These are phyloP conservation scores for Melanotaenia trifasciata DNA, from an alignment of 2,797 vertebrate species.

Conservation along the genomic window DNA sequence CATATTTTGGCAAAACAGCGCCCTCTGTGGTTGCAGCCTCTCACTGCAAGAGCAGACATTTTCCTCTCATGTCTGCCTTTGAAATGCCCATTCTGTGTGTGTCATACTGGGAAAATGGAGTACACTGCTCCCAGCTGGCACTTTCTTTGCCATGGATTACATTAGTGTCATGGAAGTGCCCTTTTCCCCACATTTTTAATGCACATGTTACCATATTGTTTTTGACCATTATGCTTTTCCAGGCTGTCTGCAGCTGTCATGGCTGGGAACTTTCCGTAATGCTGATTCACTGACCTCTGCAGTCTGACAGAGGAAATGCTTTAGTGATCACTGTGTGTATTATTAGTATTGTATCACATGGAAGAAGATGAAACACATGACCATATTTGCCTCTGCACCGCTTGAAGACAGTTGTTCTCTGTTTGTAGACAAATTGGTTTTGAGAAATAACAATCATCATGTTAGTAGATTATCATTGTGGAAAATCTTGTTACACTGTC, in stretches of 20 bases:
- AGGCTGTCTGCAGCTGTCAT: conserved; percentile 50
- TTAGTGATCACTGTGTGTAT: conserved; percentile 9
- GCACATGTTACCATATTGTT: background rate
- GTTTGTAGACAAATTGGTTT: too few relatives aligned
- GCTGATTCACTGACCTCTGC: conserved; percentile 78
- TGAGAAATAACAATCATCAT: too few relatives aligned
- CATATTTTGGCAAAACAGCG: conserved; percentile 54
- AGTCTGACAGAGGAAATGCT: conserved; percentile 66
- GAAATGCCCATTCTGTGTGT: conserved; percentile 80
- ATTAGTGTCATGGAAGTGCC: conserved; percentile 2
- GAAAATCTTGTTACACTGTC: background rate
- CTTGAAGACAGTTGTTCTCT: too few relatives aligned
- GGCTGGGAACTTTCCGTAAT: conserved; percentile 41
- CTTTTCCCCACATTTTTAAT: background rate
- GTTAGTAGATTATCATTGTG: too few relatives aligned
- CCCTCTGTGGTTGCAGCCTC: conserved; percentile 60
- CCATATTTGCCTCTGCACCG: too few relatives aligned
- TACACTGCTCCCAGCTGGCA: conserved; percentile 53
- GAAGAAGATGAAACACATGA: background rate
- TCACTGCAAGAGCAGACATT: conserved; percentile 75
- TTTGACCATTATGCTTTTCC: conserved; percentile 31
- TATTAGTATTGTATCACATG: background rate
- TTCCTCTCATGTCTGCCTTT: conserved; percentile 79
- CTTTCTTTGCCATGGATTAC: background rate
- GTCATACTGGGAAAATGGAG: conserved; percentile 81